Conservation (phyloP, 2,113 vertebrate species). For the Orycteropus afer region DNA sequence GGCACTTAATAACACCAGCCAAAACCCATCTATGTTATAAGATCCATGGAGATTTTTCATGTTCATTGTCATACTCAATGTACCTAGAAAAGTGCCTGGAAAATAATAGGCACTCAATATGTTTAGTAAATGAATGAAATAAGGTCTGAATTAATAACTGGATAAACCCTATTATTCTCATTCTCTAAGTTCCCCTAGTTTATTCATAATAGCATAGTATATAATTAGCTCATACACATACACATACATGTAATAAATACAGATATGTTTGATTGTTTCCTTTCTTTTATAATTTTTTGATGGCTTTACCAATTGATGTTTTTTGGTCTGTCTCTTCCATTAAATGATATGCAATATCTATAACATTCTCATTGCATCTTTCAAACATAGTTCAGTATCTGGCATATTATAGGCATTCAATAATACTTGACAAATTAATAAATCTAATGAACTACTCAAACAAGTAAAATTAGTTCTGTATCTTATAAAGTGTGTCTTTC, state of each 20-base stretch:
- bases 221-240: background rate
- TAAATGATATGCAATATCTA: background rate
- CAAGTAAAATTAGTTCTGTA: constrained; percentile 62
- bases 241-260: background rate
- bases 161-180: background rate
- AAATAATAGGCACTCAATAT: background rate
- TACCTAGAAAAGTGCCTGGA: background rate
- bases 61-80: background rate
- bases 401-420: background rate
- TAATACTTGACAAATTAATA: background rate
- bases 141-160: background rate
- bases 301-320: background rate
- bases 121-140: background rate
- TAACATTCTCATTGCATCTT: no score
- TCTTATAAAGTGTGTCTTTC: background rate
- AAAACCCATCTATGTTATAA: background rate
- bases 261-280: background rate
- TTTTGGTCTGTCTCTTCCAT: background rate
- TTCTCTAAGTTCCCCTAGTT: background rate
- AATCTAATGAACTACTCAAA: background rate
- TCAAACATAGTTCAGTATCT: background rate
- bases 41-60: background rate
- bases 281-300: background rate
- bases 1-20: no score
- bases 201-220: background rate